Base-by-base conservation (phyloP, 2,113 vertebrate genomes). In the Salvelinus sp. region DNA sequence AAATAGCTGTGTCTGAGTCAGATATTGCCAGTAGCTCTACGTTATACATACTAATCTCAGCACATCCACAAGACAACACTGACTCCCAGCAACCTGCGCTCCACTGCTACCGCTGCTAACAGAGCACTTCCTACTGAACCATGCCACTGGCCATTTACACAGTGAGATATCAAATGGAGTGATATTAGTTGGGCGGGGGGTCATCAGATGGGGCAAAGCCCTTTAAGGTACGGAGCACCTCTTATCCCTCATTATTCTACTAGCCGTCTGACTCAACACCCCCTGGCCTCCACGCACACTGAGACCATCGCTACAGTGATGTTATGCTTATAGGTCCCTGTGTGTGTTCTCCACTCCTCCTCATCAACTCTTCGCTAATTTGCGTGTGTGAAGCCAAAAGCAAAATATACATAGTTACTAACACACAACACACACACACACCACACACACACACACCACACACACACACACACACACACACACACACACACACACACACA, bases 351-450 rank as follows among this genome's bases (percentile, higher is more conserved):
- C 38, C 38, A 38, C 38, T 38, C 38, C 9, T 1, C 7, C 38
- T 38, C 7, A 9, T 38, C 38, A 38, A 38, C 38, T 9, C 38
- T 38, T 38, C 2, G 7, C 38, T 38, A 9, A 38, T 38, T 38
- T 38, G 38, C 7, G 38, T 38, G 33, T 38, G 38, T 38, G 7
- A 38, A 38, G 38, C 38, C 38, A 70, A 60, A 66, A 74, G 38
- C 57, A 22, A 9, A 47, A 71, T 7, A 47, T 28, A 57, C 30
- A 18, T 64, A 79, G 27, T 27, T 48, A 74, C 16, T 74, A 23
- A 62, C 72, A 77, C 70, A 50, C 2, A 4, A 30, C 28, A 27
- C 27, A 27, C 27, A 27, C 27, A 27, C 28, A 28, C 28, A 3
- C 28, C 28, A 5, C 28, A 30, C 28, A 30, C 4, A 30, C 28